Percentiles rank a stretch among this genome's conserved stretches.
phyloP scores from a whole-genome alignment of 2,113 vertebrate genomes.

The Pteropus alecto region DNA sequence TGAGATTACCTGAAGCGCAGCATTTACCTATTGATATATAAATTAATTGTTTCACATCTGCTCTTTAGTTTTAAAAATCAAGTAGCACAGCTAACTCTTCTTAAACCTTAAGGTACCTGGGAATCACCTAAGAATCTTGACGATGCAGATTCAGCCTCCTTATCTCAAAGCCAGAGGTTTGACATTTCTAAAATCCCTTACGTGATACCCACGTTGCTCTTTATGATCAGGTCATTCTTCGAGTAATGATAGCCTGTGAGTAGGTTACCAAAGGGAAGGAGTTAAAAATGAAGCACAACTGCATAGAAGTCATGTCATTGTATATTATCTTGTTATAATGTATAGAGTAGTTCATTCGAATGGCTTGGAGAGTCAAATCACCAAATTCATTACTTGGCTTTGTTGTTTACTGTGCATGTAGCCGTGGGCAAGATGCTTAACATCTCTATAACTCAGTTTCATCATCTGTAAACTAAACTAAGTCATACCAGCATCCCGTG shows the following conservation, averaged over 20 bases:
- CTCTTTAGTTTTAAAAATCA: background rate
- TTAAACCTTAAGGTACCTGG: background rate
- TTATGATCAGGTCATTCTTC: no score
- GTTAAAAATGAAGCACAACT: background rate
- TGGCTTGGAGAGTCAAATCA: background rate
- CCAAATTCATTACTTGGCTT: background rate
- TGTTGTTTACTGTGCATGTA: background rate
- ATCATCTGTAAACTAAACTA: background rate
- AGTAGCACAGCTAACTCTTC: background rate
- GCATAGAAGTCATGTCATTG: background rate
- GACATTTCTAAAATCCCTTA: background rate
- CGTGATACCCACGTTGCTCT: accelerated
- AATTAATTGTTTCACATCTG: background rate
- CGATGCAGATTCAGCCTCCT: background rate
- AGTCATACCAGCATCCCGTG: background rate
- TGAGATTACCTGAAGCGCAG: background rate
- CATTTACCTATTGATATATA: background rate
- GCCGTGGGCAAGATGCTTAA: background rate
- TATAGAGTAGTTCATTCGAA: background rate
- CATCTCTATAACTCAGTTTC: background rate
- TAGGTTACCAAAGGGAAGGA: background rate
- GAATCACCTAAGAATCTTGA: background rate
- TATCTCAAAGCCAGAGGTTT: accelerated
- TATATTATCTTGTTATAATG: background rate
- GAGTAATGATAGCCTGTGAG: background rate